phyloP scores from a whole-genome alignment of 2,113 vertebrate species.

The Eubucco bourcierii region DNA sequence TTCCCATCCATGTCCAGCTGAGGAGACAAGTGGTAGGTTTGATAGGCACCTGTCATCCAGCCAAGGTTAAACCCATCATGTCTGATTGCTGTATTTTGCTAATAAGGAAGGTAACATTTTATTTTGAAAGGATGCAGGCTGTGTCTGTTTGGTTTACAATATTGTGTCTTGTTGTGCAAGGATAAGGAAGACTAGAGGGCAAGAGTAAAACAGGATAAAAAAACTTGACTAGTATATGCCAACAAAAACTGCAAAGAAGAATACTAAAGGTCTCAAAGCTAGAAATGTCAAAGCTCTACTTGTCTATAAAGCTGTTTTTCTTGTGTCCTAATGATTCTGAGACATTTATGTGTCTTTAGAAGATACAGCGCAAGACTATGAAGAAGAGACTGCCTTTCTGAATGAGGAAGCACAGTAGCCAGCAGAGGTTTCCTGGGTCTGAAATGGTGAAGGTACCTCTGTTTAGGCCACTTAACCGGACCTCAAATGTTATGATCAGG shows the following conservation, averaged over 20 bases:
- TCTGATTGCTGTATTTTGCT: too few species aligned
- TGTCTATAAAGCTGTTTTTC: not conserved
- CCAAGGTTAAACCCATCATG: not conserved
- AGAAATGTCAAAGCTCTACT: not conserved
- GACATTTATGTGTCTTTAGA: not conserved
- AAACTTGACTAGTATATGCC: not conserved
- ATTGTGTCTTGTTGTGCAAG: not conserved
- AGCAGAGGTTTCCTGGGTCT: not conserved
- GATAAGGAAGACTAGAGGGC: not conserved
- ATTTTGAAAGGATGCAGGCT: not conserved
- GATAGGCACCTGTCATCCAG: not conserved
- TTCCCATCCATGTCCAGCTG: not conserved
- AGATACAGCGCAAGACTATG: not conserved
- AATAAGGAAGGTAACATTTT: not conserved
- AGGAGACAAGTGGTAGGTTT: not conserved
- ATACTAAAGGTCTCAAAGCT: not conserved
- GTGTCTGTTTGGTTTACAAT: not conserved
- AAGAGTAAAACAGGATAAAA: not conserved
- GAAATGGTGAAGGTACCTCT: not conserved
- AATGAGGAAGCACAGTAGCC: not conserved
- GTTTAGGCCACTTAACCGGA: not conserved
- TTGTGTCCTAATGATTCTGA: not conserved
- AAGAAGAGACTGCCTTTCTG: not conserved
- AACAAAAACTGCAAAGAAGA: not conserved
- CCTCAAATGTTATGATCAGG: not conserved